phyloP scores from a whole-genome alignment of 2,797 vertebrate species.

The Rhinogobio ventralis region DNA sequence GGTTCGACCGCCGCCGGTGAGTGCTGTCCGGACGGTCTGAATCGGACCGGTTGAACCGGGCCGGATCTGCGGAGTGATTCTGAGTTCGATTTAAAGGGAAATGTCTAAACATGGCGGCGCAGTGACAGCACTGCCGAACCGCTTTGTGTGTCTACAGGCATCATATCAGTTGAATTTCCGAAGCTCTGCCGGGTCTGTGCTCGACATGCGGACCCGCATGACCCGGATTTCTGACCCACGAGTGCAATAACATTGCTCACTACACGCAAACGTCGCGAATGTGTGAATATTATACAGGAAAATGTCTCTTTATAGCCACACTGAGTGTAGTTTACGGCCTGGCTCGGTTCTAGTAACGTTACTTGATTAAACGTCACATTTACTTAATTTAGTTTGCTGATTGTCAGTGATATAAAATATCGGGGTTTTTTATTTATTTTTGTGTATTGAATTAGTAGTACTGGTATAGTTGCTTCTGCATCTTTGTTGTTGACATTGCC shows the following conservation, averaged over 20 bases:
- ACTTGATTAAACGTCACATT: background rate
- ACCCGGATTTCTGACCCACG: slow-evolving; percentile 14
- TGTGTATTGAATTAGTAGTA: background rate
- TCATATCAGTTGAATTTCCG: slow-evolving; percentile 11
- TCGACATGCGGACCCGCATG: background rate
- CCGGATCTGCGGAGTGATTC: slow-evolving; percentile 42
- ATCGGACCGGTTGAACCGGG: slow-evolving; percentile 12
- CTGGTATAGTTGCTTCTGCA: background rate
- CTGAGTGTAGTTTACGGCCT: slow-evolving; percentile 33
- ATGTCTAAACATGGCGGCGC: slow-evolving; percentile 86
- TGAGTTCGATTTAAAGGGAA: slow-evolving; percentile 79
- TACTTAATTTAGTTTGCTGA: slow-evolving; percentile 14
- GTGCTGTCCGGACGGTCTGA: slow-evolving; percentile 66
- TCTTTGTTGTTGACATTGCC: slow-evolving; percentile 27
- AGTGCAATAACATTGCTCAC: background rate
- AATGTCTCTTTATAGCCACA: background rate
- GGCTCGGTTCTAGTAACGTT: slow-evolving; percentile 36
- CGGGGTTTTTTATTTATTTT: too few species aligned
- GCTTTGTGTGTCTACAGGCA: slow-evolving; percentile 77
- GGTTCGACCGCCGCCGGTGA: slow-evolving; percentile 96
- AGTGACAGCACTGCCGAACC: slow-evolving; percentile 68
- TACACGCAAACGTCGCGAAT: slow-evolving; percentile 5
- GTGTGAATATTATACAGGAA: background rate
- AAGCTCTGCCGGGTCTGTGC: background rate
- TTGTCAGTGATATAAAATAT: background rate